Evolutionary conservation across 2,797 vertebrate species (phyloP).

Genomic region (Microctenopoma lineatum): DNA sequence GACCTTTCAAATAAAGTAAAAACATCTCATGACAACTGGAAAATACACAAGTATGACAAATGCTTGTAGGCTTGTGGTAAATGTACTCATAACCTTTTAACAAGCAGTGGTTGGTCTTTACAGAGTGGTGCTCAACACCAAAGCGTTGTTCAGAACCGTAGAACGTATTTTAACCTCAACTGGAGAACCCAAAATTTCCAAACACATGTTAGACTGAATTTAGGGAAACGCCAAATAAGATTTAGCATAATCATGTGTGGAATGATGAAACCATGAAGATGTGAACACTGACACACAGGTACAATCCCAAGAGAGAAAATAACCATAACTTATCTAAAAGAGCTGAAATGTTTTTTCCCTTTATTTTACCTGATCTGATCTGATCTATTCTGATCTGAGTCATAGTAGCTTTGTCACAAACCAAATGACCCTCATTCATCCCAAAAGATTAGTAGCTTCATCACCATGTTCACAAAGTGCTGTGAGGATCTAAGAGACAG

Average conservation of each 20-base stretch:
- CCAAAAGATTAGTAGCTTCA: too few relatives aligned
- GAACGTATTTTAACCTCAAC: not conserved
- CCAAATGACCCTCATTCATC: too few relatives aligned
- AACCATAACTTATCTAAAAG: too few relatives aligned
- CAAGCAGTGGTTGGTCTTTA: not conserved
- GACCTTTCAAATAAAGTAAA: not conserved
- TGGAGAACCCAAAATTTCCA: conserved; percentile 9
- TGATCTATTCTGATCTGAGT: too few relatives aligned
- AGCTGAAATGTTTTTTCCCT: too few relatives aligned
- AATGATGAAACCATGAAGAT: not conserved
- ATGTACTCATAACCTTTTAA: conserved; percentile 18
- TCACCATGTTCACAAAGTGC: too few relatives aligned
- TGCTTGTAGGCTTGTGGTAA: conserved; percentile 26
- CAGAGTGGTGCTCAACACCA: conserved; percentile 6
- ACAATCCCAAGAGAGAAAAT: too few relatives aligned
- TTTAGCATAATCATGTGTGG: not conserved
- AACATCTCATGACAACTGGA: not conserved
- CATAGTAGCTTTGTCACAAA: too few relatives aligned
- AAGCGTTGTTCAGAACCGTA: conserved; percentile 20
- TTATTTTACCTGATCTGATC: too few relatives aligned
- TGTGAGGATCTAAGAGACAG: too few relatives aligned
- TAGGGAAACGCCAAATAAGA: not conserved
- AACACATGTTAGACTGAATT: not conserved
- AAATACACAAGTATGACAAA: conserved; percentile 16
- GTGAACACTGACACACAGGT: not conserved